Base-by-base conservation (phyloP, 2,888 invertebrate species). In the Epinotia brunnichana region DNA sequence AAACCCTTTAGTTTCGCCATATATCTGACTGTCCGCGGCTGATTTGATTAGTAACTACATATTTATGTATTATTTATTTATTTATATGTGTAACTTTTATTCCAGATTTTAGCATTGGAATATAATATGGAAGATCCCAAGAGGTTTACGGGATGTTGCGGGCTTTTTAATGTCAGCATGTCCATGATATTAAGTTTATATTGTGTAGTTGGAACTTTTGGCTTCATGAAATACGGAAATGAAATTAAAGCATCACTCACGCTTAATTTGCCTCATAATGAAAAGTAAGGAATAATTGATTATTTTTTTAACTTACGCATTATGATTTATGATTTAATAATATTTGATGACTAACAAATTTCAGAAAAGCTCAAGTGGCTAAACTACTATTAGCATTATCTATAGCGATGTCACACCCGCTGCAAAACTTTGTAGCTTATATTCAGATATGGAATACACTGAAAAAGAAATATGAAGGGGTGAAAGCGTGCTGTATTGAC, bases 371-470 rank as follows among this genome's bases (percentile, higher is more conserved):
- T 1, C 95, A 95, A 83, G 88, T 90, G 10, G 94, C 95, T 1
- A 95, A 95, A 79, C 79, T 95, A 1, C 90, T 95, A 78, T 95
- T 96, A 75, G 95, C 95, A 0, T 74, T 95, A 1, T 95, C 96
- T 2, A 96, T 98, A 76, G 97, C 96, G 81, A 95, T 98, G 70
- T 96, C 97, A 0, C 97, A 97, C 83, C 97, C 97, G 0, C 94
- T 98, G 3, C 98, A 98, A 92, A 97, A 97, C 80, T 98, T 97
- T 87, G 98, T 98, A 2, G 97, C 98, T 0, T 95, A 98, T 77
- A 95, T 95, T 76, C 96, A 98, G 66, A 90, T 97, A 24, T 97
- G 96, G 96, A 74, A 79, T 10, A 83, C 78, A 64, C 0, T 83
- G 0, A 74, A 78, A 44, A 95, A 85, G 64, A 83, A 19, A 87